Percentiles rank a stretch among this genome's conserved stretches.
phyloP scores from a whole-genome alignment of 2,113 vertebrate species.

The Mobula birostris region DNA sequence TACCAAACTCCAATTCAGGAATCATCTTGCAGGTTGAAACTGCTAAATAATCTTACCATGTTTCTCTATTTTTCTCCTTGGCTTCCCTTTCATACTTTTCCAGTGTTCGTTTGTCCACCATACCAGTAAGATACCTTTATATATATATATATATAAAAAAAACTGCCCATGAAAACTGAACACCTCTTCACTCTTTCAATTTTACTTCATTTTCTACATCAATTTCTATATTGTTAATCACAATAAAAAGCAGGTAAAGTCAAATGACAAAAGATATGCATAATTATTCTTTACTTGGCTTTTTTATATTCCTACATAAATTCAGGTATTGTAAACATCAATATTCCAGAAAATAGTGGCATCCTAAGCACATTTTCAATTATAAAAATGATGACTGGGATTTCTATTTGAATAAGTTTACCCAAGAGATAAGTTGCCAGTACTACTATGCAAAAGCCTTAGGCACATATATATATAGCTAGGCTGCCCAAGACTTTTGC shows the following conservation, averaged over 20 bases:
- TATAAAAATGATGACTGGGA: neutral
- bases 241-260: neutral
- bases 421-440: neutral
- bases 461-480: too few species aligned
- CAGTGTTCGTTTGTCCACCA: constrained; percentile 98
- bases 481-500: too few species aligned
- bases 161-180: neutral
- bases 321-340: neutral
- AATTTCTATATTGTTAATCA: neutral
- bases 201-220: neutral
- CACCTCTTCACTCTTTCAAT: neutral
- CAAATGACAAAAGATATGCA: neutral
- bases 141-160: constrained; percentile 32
- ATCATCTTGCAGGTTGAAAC: neutral
- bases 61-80: constrained; percentile 99
- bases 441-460: too few species aligned
- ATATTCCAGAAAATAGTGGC: neutral
- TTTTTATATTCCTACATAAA: neutral
- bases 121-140: constrained; percentile 91
- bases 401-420: neutral
- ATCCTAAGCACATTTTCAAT: neutral
- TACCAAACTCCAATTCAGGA: neutral
- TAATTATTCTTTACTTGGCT: neutral
- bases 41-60: constrained; percentile 66
- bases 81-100: constrained; percentile 99